These are phyloP conservation scores for Sepiola atlantica DNA, from an alignment of 2,888 invertebrate species.

Conservation along the genomic window DNA sequence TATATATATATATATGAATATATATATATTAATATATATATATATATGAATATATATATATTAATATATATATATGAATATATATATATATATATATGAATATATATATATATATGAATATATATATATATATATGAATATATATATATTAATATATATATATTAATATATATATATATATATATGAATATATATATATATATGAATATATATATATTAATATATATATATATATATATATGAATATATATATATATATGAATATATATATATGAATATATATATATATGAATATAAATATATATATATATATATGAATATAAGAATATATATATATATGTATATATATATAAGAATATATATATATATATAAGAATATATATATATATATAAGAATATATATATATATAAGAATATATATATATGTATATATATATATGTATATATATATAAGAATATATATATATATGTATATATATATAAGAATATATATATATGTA, in stretches of 20 bases:
- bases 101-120: neutral
- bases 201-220: neutral
- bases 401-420: neutral
- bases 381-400: neutral
- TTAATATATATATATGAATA: neutral
- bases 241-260: neutral
- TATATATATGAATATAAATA: neutral
- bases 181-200: neutral
- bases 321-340: neutral
- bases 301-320: neutral
- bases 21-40: neutral
- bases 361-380: neutral
- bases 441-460: neutral
- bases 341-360: neutral
- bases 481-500: neutral
- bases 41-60: neutral
- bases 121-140: conserved; percentile 2
- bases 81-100: neutral
- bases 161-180: neutral
- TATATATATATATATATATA: neutral
- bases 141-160: neutral
- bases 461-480: neutral
- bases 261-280: neutral
- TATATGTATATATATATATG: neutral
- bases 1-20: neutral